These are phyloP conservation scores for Heteractis magnifica DNA, from an alignment of 92 coral and sea anemone genomes.

Conservation along the genomic window DNA sequence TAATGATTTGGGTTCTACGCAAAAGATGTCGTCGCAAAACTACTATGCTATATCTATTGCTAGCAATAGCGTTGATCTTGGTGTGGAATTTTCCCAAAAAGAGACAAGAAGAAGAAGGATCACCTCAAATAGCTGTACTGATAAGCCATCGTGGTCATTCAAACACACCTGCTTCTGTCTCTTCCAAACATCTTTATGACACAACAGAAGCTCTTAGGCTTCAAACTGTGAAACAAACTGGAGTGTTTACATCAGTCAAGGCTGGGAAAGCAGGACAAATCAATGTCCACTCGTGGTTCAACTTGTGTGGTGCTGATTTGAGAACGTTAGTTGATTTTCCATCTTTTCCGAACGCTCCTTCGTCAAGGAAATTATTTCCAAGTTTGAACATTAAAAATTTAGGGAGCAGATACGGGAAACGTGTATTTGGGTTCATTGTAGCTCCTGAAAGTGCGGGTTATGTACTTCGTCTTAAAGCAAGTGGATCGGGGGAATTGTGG, in stretches of 20 bases:
- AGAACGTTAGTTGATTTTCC: constrained; percentile 51
- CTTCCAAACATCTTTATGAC: background rate
- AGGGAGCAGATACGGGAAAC: constrained; percentile 56
- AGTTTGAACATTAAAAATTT: constrained; percentile 32
- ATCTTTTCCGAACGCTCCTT: constrained; percentile 78
- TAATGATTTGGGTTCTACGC: background rate
- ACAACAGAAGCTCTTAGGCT: background rate
- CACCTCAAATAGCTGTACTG: background rate
- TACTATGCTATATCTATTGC: background rate
- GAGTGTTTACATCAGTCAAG: constrained; percentile 17
- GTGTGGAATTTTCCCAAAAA: background rate
- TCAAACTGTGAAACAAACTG: constrained; percentile 1
- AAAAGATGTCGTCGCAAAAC: constrained; percentile 1
- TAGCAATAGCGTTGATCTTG: background rate
- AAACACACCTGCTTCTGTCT: background rate
- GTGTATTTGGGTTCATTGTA: constrained; percentile 79
- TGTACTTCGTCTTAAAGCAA: constrained; percentile 54
- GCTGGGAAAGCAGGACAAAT: constrained; percentile 33
- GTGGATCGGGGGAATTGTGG: constrained; percentile 83
- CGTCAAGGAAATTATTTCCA: constrained; percentile 42
- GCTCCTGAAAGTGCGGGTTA: constrained; percentile 41
- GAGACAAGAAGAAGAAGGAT: background rate
- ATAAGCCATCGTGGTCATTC: constrained; percentile 29
- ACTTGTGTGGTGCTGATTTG: constrained; percentile 70
- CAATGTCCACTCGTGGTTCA: constrained; percentile 77